A percentile compares a stretch with the other conserved stretches of the same genome.
phyloP scores from a whole-genome alignment of 2,113 vertebrate species.

The Spheniscus mendiculus region DNA sequence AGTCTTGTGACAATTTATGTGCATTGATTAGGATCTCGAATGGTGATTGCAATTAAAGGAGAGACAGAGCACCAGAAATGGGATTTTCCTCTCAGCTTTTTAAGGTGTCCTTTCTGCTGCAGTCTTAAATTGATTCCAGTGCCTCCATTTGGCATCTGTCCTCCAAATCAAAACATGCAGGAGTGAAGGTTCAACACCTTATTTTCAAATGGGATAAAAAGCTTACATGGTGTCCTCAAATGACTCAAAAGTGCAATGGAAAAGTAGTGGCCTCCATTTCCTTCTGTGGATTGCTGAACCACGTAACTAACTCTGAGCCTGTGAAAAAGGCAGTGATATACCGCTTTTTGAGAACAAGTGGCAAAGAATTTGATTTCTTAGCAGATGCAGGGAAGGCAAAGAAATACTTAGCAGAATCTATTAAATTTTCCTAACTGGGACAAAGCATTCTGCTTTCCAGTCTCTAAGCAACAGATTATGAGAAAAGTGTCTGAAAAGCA shows the following conservation, averaged over 20 bases:
- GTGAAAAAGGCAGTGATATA: neutral
- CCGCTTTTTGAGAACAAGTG: neutral
- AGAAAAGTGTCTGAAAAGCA: neutral
- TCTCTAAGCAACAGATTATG: conserved; percentile 1
- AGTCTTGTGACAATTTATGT: neutral
- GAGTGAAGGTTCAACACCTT: neutral
- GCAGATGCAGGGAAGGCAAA: neutral
- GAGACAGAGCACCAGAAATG: neutral
- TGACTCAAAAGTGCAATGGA: neutral
- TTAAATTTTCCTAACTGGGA: neutral
- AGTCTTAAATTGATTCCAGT: neutral
- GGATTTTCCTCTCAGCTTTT: neutral
- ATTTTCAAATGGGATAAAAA: neutral
- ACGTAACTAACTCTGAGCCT: neutral
- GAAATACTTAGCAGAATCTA: neutral
- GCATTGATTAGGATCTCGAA: neutral
- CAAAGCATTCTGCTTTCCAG: neutral
- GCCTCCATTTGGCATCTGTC: neutral
- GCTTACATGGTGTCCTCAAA: neutral
- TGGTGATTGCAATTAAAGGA: neutral
- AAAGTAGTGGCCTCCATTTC: neutral
- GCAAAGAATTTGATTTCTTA: neutral
- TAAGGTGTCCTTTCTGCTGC: neutral
- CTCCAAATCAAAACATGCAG: neutral
- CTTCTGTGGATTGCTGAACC: neutral